Conservation (phyloP, 2,113 vertebrate genomes). For the Hydrochoerus hydrochaeris region DNA sequence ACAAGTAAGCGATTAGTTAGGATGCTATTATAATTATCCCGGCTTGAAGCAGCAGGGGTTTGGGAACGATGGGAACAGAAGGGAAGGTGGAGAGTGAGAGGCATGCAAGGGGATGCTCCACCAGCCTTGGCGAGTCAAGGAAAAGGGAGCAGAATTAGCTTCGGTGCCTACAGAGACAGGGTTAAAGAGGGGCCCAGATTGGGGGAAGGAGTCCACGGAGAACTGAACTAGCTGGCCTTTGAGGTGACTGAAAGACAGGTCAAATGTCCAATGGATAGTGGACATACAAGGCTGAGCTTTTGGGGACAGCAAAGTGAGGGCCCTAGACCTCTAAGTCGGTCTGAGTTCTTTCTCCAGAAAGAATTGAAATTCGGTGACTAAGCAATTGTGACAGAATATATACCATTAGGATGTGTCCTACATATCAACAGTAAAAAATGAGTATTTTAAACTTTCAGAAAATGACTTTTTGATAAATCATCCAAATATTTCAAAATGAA, state of each 20-base stretch:
- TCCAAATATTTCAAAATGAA: constrained; percentile 31
- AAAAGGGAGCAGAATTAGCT: neutral
- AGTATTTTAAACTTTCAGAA: constrained; percentile 69
- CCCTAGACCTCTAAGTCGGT: neutral
- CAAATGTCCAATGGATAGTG: neutral
- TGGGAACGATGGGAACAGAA: constrained; percentile 59
- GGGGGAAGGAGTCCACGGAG: neutral
- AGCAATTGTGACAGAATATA: neutral
- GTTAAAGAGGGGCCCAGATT: neutral
- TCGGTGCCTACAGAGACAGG: neutral
- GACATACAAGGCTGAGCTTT: neutral
- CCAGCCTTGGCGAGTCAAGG: neutral
- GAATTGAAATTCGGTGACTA: constrained; percentile 4
- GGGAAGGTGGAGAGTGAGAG: constrained; percentile 60
- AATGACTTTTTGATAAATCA: constrained; percentile 58
- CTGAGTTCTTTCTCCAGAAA: constrained; percentile 28
- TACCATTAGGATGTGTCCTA: neutral
- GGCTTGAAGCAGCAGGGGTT: constrained; percentile 65
- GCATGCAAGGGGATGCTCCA: neutral
- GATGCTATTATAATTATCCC: constrained; percentile 70
- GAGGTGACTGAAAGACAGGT: neutral
- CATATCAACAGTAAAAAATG: constrained; percentile 30
- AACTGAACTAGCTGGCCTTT: neutral
- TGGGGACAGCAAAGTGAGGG: neutral
- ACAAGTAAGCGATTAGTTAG: constrained; percentile 75